Conservation (phyloP, 1,140 invertebrate species). For the Drosophila pectinifera region DNA sequence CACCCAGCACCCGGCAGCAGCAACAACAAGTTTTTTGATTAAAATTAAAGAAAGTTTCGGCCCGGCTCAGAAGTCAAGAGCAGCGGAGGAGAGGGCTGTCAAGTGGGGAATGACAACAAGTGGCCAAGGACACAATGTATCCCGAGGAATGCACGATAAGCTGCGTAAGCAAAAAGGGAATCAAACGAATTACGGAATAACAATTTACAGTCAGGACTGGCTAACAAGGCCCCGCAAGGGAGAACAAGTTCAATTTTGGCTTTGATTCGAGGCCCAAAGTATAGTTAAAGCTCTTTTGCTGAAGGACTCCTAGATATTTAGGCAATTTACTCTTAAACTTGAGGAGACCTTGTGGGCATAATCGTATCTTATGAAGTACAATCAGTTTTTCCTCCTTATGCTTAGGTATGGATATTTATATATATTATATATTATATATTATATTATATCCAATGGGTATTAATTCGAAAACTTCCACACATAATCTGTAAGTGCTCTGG, state of each 20-base stretch:
- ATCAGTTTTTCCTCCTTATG: background rate
- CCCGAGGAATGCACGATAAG: conserved; percentile 57
- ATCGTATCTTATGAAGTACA: background rate
- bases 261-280: too few relatives aligned
- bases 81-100: background rate
- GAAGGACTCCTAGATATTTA: too few relatives aligned
- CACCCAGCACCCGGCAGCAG: conserved; percentile 24
- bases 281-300: too few relatives aligned
- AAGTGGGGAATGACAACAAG: conserved; percentile 59
- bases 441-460: background rate
- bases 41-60: conserved; percentile 75
- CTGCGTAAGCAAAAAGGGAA: conserved; percentile 56
- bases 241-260: too few relatives aligned
- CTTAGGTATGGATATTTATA: too few relatives aligned
- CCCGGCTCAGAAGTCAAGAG: conserved; percentile 51
- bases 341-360: too few relatives aligned
- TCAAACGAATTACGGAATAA: conserved; percentile 59
- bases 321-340: too few relatives aligned
- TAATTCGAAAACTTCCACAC: background rate
- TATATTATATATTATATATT: too few relatives aligned
- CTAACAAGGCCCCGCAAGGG: too few relatives aligned
- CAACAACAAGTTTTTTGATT: conserved; percentile 75
- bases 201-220: conserved; percentile 35
- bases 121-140: conserved; percentile 58
- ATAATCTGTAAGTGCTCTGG: background rate